A percentile compares a stretch with the other conserved stretches of the same genome.
phyloP scores from a whole-genome alignment of 2,797 vertebrate species.

The Ctenosaura bakeri region DNA sequence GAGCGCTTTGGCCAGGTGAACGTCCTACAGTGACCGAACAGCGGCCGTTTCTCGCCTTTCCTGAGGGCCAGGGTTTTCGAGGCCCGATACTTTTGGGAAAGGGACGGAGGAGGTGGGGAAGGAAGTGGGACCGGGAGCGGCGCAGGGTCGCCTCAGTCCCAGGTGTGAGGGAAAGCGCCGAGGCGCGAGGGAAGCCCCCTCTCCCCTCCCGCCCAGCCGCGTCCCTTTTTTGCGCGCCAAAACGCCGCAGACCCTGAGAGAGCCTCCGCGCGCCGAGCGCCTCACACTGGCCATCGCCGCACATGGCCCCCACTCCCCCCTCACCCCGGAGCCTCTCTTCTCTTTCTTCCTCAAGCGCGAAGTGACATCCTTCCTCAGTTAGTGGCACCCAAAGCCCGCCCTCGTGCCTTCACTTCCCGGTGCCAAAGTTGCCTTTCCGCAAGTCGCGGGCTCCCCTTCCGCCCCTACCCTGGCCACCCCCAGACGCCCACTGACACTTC shows the following conservation, averaged over 20 bases:
- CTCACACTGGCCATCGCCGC: neutral
- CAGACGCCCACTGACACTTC: neutral
- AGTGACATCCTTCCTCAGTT: too few species aligned
- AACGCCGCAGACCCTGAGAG: neutral
- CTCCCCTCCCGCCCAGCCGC: neutral
- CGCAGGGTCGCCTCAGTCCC: neutral
- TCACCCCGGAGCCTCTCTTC: neutral
- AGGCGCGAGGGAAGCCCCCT: neutral
- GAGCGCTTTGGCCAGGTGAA: slow-evolving; percentile 8
- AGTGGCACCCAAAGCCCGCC: neutral
- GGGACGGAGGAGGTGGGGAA: neutral
- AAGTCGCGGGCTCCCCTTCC: neutral
- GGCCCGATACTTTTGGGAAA: neutral
- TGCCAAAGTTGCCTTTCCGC: neutral
- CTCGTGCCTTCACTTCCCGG: neutral
- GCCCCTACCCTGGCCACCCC: neutral
- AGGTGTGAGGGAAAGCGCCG: neutral
- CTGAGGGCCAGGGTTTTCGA: too few species aligned
- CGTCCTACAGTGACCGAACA: too few species aligned
- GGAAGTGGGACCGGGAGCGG: neutral
- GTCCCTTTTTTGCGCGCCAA: neutral
- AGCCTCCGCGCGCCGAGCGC: neutral
- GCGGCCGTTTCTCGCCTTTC: too few species aligned
- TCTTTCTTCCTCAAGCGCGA: neutral
- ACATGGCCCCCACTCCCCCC: neutral